These are phyloP conservation scores for Conchocele bisecta DNA, from an alignment of 2,888 invertebrate genomes.

Conservation along the genomic window DNA sequence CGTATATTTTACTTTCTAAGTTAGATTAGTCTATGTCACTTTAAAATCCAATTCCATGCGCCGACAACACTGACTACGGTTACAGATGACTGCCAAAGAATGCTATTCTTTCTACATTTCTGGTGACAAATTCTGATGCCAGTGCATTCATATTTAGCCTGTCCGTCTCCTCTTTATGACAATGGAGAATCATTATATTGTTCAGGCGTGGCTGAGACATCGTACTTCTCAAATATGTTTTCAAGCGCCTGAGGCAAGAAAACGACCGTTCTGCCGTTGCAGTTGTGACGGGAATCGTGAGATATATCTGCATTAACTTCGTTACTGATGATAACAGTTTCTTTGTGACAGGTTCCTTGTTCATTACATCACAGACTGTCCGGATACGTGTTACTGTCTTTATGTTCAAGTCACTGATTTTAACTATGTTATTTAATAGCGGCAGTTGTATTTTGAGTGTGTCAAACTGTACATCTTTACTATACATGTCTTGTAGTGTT, in stretches of 20 bases:
- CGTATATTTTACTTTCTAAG: no score
- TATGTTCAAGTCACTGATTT: conserved; percentile 1
- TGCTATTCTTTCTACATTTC: conserved; percentile 6
- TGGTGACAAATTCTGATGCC: conserved; percentile 8
- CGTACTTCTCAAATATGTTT: conserved; percentile 32
- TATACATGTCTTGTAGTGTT: conserved; percentile 14
- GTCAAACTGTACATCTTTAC: conserved; percentile 14
- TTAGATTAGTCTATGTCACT: no score
- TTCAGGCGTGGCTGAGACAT: conserved; percentile 23
- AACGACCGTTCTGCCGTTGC: conserved; percentile 19
- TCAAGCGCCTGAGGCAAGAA: conserved; percentile 24
- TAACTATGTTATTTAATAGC: conserved; percentile 15
- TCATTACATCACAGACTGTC: conserved; percentile 9
- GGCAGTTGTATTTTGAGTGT: conserved; percentile 5
- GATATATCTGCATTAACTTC: conserved; percentile 9
- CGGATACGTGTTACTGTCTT: conserved; percentile 15
- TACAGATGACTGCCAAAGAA: not conserved
- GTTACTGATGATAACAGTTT: conserved; percentile 11
- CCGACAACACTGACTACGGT: no score
- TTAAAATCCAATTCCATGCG: no score
- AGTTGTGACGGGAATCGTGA: conserved; percentile 25
- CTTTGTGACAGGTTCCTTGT: conserved; percentile 8
- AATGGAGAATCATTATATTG: conserved; percentile 11
- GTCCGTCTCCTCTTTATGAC: conserved; percentile 12
- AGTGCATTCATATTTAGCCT: not conserved